Evolutionary conservation across 2,113 vertebrate genomes (phyloP).

Genomic region (Oxyruncus cristatus): DNA sequence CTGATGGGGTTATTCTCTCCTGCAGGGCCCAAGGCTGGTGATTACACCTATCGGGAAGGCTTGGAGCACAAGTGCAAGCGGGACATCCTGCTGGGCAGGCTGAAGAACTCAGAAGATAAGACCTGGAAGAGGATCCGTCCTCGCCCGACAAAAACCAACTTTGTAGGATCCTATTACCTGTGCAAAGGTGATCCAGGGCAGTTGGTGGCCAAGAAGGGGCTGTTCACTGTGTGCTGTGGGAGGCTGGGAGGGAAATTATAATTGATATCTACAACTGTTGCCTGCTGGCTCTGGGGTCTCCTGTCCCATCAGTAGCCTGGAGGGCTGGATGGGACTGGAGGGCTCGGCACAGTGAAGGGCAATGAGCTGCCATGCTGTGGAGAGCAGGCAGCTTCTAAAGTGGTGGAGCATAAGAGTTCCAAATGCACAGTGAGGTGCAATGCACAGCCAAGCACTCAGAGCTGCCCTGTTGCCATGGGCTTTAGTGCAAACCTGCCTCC

Average conservation of each 20-base stretch:
- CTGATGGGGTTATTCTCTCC: background rate
- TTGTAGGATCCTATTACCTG: slow-evolving; percentile 85
- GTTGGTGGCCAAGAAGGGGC: background rate
- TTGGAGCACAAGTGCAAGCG: slow-evolving; percentile 86
- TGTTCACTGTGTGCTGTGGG: background rate
- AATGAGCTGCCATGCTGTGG: background rate
- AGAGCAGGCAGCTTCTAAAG: background rate
- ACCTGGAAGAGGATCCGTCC: slow-evolving; percentile 90
- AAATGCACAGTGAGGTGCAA: background rate
- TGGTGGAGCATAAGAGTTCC: background rate
- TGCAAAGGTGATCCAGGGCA: slow-evolving; percentile 83
- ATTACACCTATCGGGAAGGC: slow-evolving; percentile 84
- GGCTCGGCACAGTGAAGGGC: background rate
- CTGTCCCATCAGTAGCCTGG: background rate
- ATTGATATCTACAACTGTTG: background rate
- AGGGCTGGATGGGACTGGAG: background rate
- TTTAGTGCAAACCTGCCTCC: background rate
- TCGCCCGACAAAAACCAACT: slow-evolving; percentile 82
- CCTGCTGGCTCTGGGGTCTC: background rate
- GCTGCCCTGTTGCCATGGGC: background rate
- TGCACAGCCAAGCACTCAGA: accelerated
- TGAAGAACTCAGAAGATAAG: slow-evolving; percentile 78
- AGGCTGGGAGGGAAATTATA: background rate
- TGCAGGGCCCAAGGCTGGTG: slow-evolving; percentile 81
- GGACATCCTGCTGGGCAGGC: slow-evolving; percentile 85